Evolutionary conservation across 2,888 invertebrate genomes (phyloP), one percentile per base, ranked within the genome.

Genomic region (Drosophila rellima): DNA sequence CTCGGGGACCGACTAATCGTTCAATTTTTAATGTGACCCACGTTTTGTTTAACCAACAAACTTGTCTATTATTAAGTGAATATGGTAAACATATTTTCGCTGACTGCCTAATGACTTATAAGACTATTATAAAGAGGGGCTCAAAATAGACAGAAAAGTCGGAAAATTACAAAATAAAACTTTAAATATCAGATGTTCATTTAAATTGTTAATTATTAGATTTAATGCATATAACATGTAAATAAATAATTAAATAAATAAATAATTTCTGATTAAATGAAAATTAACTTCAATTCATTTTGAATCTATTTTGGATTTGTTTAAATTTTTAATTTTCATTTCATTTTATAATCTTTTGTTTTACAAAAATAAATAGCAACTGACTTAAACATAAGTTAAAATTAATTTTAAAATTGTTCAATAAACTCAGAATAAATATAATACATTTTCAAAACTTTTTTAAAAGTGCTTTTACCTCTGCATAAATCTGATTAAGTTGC

Each of bases 31-130:
- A 62, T 70, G 67, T 55, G 51, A 26, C 11, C 42, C 11, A 29
- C 56, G 57, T 60, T 62, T 57, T 56, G 48, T 57, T 61, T 56
- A 62, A 62, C 56, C 72, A 42, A 66, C 57, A 67, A 62, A 61
- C 45, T 76, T 56, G 50, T 59, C 56, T 45, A 50, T 78, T 69
- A 75, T 78, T 69, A 50, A 63, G 51, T 47, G 39, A 37, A 18
- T 74, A 61, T 54, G 45, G 64, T 59, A 65, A 82, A 78, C 52
- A 80, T 55, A 73, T 61, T 75, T 52, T 56, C n/a, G 39, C 29
- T 11, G 39, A 39, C 15, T 39, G 42, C 33, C 17, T 40, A 52
- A 73, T 44, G 37, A 29, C 7, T 7, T 17, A 52, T 31, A 7
- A 17, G 37, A 47, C 42, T 31, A 37, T 35, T 10, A 11, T 35